Base-by-base conservation (phyloP, 2,888 invertebrate species). In the Siphlonurus alternatus region DNA sequence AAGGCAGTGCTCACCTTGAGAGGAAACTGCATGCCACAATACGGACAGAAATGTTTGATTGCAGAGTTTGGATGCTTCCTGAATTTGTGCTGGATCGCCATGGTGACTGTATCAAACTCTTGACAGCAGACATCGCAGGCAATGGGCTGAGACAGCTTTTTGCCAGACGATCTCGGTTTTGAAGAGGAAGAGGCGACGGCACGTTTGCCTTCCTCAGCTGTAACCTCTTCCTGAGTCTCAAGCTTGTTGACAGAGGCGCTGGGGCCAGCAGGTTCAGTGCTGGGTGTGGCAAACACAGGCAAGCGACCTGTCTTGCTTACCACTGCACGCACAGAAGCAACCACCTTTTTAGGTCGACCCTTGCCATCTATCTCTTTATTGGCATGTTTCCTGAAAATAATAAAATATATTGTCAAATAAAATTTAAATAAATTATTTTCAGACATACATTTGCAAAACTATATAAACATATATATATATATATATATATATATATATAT, bases 11-110 rank as follows among this genome's bases (percentile, higher is more conserved):
- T 66, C 66, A 71, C 71, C 70, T 83, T 83, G 71, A 86, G 76
- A 10, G 85, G 84, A 72, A 85, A 86, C 63, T 84, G 81, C 77
- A 83, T 84, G 7, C 85, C 85, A 72, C 86, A 86, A 76, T 81
- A 81, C 24, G 81, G 79, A 67, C 85, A 86, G 72, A 82, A 85
- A 73, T 83, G 80, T 72, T 84, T 85, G 23, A 80, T 77, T 60
- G 80, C 80, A 71, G 81, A 81, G 66, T 82, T 79, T 1, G 82
- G 83, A 76, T 86, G 85, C 67, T 81, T 77, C 71, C 81, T 81
- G 72, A 83, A 84, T 73, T 83, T 83, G 75, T 86, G 85, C 69
- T 83, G 81, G 69, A 86, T 84, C 2, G 84, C 84, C 66, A 80
- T 66, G n/a, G 71, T 70, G n/a, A 70, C 70, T n/a, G 67, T 69